Evolutionary conservation across 2,113 vertebrate species (phyloP), one percentile per base, ranked within the genome.

Genomic region (Campylomormyrus numenius): DNA sequence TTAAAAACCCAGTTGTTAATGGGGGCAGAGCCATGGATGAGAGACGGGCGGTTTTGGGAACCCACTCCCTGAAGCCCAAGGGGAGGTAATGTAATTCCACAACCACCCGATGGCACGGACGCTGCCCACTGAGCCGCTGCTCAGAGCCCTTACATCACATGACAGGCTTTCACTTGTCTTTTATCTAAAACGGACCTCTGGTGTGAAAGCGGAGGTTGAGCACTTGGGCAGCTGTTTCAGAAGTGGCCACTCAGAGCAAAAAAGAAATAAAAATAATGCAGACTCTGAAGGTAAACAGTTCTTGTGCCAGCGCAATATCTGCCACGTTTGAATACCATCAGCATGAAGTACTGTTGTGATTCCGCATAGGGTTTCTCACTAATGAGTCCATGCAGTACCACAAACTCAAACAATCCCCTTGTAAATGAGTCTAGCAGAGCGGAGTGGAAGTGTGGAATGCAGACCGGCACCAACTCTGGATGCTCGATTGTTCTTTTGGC

Each of bases 321-420:
- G 56, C 87, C 90, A 74, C 9, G 58, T 70, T 91, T 88, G 89
- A 91, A 80, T 90, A 90, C 88, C 66, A 87, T 88, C 15, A 24
- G 49, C n/a, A 46, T 92, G 89, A 92, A 85, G 85, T 84, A 90
- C 89, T 91, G 88, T 83, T 91, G 88, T 87, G 89, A 89, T 84
- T 89, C 53, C 83, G 85, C 45, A 56, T 91, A 46, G 66, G 77
- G 88, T 89, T 93, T 92, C 90, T 90, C 84, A 58, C 56, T 90
- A 90, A 89, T 62, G 27, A 91, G 91, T 50, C 62, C 21, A 52
- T 45, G 85, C 80, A 13, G 86, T 24, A 85, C 66, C 85, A 80
- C 89, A 86, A 88, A 66, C 62, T 46, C 66, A 89, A 91, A 91
- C 45, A 88, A 53, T 58, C 48, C 70, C 90, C 77, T 89, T 85